Base-by-base conservation (phyloP, 2,797 vertebrate genomes). In the Enteromius anoplus region DNA sequence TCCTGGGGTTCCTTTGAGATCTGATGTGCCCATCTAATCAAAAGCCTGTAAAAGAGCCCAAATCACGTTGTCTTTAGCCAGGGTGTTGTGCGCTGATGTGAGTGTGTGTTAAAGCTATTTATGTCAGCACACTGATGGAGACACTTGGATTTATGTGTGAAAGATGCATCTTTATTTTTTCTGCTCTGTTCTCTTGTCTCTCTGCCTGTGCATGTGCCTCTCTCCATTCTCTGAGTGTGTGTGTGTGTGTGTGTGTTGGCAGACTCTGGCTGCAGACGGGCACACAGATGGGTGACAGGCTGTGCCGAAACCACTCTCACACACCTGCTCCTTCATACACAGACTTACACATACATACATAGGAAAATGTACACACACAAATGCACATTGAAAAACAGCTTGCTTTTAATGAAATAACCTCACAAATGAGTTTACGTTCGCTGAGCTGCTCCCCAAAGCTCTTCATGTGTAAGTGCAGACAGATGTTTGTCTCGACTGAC, bases 371-470 rank as follows among this genome's bases (percentile, higher is more conserved):
- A 78, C 69, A 72, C 82, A 80, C 69, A 64, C 80, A 89, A 89
- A 82, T 86, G 86, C 88, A 86, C 90, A 83, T 86, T 87, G 88
- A 89, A 88, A 90, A 86, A 87, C 85, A 70, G 84, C 85, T 87
- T 88, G 32, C 26, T 75, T 87, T 84, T 47, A 62, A 75, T 82
- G 62, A 82, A 75, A 82, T 75, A 75, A 82, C 53, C 85, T 83
- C n/a, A 84, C 91, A 91, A 91, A 91, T 91, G 91, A 90, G 90
- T 91, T 91, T 90, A 91, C 90, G 88, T 92, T 91, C 84, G 90
- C 91, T 88, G 91, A 92, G 90, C 91, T 90, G 90, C 83, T 91
- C 91, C 83, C 34, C 64, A 75, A 76, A 79, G 79, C 76, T 71
- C 40, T 78, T 75, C 69, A 87, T 45, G 34, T 75, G 71, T 73